A percentile compares a stretch with the other conserved stretches of the same genome.
Conservation (phyloP, 2,797 vertebrate genomes). For the Eupleurogrammus muticus region DNA sequence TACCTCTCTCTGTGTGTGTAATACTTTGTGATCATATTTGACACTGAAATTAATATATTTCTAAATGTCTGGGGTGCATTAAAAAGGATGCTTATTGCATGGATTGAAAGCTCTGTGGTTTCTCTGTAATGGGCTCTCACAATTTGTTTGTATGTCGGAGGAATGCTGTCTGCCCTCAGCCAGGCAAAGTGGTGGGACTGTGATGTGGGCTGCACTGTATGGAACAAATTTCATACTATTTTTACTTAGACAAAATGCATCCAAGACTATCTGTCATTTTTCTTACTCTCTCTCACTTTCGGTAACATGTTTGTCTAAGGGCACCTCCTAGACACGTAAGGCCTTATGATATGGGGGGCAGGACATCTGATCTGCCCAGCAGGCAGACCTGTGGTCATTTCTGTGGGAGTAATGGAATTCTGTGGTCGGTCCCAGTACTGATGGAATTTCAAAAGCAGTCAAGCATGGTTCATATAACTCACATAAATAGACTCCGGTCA, state of each 20-base stretch:
- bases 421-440: constrained; percentile 69
- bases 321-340: constrained; percentile 45
- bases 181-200: constrained; percentile 17
- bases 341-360: constrained; percentile 56
- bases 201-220: constrained; percentile 14
- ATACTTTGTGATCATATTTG: constrained; percentile 47
- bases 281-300: constrained; percentile 29
- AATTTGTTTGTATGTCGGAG: constrained; percentile 46
- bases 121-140: constrained; percentile 42
- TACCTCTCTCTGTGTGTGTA: constrained; percentile 48
- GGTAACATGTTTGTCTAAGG: constrained; percentile 59
- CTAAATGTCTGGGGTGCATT: constrained; percentile 49
- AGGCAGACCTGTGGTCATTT: constrained; percentile 74
- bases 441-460: constrained; percentile 78
- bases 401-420: constrained; percentile 78
- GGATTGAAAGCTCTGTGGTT: constrained; percentile 46
- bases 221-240: constrained; percentile 37
- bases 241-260: constrained; percentile 47
- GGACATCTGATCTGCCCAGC: constrained; percentile 73
- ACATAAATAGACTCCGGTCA: constrained; percentile 75
- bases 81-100: constrained; percentile 49
- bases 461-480: constrained; percentile 74
- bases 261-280: constrained; percentile 28
- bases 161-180: constrained; percentile 30
- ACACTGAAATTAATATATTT: constrained; percentile 42